phyloP scores from a whole-genome alignment of 2,888 invertebrate genomes.

The Aphrophora alni region DNA sequence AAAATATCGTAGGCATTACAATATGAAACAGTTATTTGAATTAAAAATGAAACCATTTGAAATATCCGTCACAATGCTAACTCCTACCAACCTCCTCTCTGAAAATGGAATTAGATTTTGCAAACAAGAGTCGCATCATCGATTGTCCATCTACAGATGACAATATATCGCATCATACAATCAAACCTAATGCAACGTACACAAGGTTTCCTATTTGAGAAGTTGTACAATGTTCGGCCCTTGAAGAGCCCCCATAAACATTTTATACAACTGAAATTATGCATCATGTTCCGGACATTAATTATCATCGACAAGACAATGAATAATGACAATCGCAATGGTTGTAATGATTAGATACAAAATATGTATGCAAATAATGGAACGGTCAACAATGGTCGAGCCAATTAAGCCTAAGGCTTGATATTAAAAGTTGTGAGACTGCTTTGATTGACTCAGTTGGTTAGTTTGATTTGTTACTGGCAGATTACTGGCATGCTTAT shows the following conservation, averaged over 20 bases:
- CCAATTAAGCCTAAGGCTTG: not conserved
- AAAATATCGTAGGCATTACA: too few species aligned
- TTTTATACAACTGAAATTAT: not conserved
- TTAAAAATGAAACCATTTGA: too few species aligned
- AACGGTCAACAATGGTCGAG: not conserved
- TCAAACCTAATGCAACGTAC: too few species aligned
- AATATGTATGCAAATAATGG: not conserved
- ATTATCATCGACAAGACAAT: not conserved
- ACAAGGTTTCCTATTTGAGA: not conserved
- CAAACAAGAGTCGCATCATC: not conserved
- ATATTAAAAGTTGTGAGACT: constrained; percentile 7
- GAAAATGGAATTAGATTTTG: too few species aligned
- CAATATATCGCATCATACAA: not conserved
- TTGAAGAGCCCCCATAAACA: not conserved
- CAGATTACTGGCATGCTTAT: constrained; percentile 24
- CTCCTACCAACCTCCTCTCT: too few species aligned
- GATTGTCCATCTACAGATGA: not conserved
- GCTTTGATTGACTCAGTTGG: constrained; percentile 20
- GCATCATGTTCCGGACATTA: not conserved
- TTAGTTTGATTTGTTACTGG: constrained; percentile 22
- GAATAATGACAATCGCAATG: not conserved
- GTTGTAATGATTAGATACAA: not conserved
- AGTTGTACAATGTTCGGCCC: not conserved
- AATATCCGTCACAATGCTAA: too few species aligned
- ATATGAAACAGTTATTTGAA: too few species aligned